These are phyloP conservation scores for Calephelis perditalis DNA, from an alignment of 2,888 invertebrate species.

Conservation along the genomic window DNA sequence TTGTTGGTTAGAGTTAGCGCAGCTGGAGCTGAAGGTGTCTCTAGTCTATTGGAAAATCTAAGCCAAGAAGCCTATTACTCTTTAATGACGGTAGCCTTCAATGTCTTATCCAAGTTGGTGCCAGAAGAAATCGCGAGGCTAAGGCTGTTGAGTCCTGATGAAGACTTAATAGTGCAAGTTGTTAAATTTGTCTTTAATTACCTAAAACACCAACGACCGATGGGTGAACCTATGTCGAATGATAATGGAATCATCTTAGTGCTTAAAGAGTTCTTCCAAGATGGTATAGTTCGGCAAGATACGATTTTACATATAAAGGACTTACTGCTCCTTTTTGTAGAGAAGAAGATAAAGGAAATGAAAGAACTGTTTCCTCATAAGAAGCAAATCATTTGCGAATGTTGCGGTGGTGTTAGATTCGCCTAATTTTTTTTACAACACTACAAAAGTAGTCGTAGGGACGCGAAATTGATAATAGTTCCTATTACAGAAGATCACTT, in stretches of 20 bases:
- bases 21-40: constrained; percentile 56
- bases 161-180: constrained; percentile 60
- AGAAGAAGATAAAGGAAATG: constrained; percentile 44
- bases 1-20: constrained; percentile 54
- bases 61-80: constrained; percentile 58
- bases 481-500: too few relatives aligned
- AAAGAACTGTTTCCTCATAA: constrained; percentile 45
- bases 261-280: constrained; percentile 64
- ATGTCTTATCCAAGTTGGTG: constrained; percentile 50
- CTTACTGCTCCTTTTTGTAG: constrained; percentile 47
- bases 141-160: constrained; percentile 55
- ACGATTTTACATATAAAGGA: constrained; percentile 54
- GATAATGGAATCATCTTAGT: constrained; percentile 59
- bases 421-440: constrained; percentile 19
- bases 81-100: constrained; percentile 59
- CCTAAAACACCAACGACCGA: constrained; percentile 55
- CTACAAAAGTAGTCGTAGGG: too few relatives aligned
- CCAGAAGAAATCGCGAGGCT: constrained; percentile 58
- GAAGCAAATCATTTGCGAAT: constrained; percentile 47
- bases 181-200: constrained; percentile 66
- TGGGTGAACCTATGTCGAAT: constrained; percentile 49
- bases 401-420: constrained; percentile 53
- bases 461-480: too few relatives aligned
- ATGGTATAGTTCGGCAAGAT: constrained; percentile 55
- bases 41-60: constrained; percentile 50